Conservation (phyloP, 2,888 invertebrate genomes). For the Augiades crinisus region DNA sequence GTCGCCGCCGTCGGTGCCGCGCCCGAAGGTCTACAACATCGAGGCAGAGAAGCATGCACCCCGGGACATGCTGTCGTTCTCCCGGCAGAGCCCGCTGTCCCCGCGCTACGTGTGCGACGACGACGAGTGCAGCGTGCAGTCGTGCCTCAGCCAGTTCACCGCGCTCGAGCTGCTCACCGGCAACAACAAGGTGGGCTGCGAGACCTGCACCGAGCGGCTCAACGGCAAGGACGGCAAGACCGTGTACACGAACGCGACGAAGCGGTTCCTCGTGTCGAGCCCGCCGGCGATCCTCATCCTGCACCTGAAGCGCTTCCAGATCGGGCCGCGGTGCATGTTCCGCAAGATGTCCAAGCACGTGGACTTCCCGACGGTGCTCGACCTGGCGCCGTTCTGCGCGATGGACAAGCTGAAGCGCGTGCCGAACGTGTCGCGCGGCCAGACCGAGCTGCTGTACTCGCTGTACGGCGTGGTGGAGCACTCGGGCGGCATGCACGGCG, state of each 20-base stretch:
- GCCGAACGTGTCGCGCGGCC: constrained; percentile 82
- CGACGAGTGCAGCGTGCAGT: constrained; percentile 91
- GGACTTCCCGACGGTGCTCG: constrained; percentile 91
- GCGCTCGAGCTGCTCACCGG: constrained; percentile 94
- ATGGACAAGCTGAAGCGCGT: constrained; percentile 83
- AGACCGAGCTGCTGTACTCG: constrained; percentile 89
- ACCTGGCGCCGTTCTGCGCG: constrained; percentile 95
- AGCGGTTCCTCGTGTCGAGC: constrained; percentile 92
- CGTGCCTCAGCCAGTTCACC: constrained; percentile 96
- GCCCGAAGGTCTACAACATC: constrained; percentile 51
- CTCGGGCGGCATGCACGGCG: constrained; percentile 93
- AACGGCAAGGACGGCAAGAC: constrained; percentile 86
- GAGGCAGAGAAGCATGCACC: constrained; percentile 51
- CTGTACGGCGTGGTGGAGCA: constrained; percentile 98
- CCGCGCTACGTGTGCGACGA: constrained; percentile 88
- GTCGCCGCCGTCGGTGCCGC: constrained; percentile 43
- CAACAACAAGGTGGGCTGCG: constrained; percentile 96
- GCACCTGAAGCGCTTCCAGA: constrained; percentile 97
- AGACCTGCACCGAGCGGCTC: constrained; percentile 90
- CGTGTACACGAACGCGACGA: constrained; percentile 90
- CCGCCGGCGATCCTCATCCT: constrained; percentile 97
- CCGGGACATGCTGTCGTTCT: constrained; percentile 48
- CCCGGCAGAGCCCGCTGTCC: constrained; percentile 77
- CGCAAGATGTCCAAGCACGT: constrained; percentile 93
- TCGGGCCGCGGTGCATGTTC: constrained; percentile 86